Conservation (phyloP, 1,140 invertebrate species). For the Asbolus verrucosus region DNA sequence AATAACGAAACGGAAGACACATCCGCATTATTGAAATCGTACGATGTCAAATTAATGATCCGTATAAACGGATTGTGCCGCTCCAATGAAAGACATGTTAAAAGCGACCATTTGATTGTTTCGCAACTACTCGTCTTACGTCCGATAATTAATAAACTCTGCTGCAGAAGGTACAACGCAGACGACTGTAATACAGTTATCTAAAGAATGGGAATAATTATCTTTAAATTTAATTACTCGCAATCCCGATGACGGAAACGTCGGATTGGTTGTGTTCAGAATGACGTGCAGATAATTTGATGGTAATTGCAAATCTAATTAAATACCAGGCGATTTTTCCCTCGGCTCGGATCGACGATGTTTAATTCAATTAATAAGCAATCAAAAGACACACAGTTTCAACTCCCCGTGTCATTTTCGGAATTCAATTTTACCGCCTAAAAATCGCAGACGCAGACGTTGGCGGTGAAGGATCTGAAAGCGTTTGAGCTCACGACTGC, state of each 20-base stretch:
- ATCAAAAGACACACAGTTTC: too few species aligned
- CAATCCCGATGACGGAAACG: neutral
- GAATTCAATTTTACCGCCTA: too few species aligned
- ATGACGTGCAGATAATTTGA: neutral
- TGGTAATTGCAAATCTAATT: conserved; percentile 8
- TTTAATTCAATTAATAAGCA: too few species aligned
- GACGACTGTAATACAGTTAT: conserved; percentile 10
- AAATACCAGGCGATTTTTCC: conserved; percentile 3
- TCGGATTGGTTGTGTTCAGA: neutral
- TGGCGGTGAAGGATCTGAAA: conserved; percentile 3
- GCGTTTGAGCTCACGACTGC: conserved; percentile 21
- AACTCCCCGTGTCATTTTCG: too few species aligned
- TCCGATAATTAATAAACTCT: conserved; percentile 28
- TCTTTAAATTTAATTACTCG: conserved; percentile 27
- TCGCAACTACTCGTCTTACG: conserved; percentile 23
- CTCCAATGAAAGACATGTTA: conserved; percentile 27
- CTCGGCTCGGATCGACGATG: too few species aligned
- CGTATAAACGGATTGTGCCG: conserved; percentile 15
- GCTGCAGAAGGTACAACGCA: neutral
- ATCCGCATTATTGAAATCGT: conserved; percentile 35
- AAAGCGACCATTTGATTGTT: conserved; percentile 29
- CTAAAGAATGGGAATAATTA: conserved; percentile 1
- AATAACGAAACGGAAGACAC: conserved; percentile 11
- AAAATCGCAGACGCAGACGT: neutral
- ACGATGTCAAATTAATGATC: conserved; percentile 28